These are phyloP conservation scores for Oreochromis aureus DNA, from an alignment of 2,113 vertebrate species.

Conservation along the genomic window DNA sequence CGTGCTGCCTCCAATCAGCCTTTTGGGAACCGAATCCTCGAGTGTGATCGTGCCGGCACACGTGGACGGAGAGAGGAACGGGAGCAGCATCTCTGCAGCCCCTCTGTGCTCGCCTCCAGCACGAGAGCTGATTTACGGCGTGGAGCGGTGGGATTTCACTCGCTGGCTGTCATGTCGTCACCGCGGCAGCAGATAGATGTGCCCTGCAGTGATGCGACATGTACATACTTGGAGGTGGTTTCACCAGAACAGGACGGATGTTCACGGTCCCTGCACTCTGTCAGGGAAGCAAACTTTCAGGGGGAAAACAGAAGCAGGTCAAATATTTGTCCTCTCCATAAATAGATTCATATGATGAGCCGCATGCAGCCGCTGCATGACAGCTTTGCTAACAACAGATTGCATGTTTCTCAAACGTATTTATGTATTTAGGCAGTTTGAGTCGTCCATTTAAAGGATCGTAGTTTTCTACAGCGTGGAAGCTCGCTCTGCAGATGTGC, in stretches of 20 bases:
- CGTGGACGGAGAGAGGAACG: neutral
- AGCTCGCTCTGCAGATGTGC: neutral
- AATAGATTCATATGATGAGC: accelerated
- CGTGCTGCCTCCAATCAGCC: neutral
- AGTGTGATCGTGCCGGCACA: neutral
- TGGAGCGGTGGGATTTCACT: neutral
- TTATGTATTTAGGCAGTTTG: accelerated
- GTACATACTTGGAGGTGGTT: neutral
- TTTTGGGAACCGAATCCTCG: neutral
- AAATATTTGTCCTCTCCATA: neutral
- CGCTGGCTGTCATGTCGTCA: neutral
- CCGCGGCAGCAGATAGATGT: neutral
- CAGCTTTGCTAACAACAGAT: accelerated
- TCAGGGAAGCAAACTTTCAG: neutral
- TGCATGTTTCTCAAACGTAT: neutral
- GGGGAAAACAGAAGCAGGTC: neutral
- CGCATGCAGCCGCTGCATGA: accelerated
- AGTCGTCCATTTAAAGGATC: neutral
- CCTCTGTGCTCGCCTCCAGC: neutral
- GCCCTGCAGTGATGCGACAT: neutral
- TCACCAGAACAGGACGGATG: neutral
- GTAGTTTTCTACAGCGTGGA: accelerated
- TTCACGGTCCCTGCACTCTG: neutral
- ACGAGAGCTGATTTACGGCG: neutral
- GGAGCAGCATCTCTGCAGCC: neutral